Percentiles rank a stretch among this genome's conserved stretches.
Evolutionary conservation across 2,888 invertebrate species (phyloP).

Genomic region (Sarcophaga carnaria): DNA sequence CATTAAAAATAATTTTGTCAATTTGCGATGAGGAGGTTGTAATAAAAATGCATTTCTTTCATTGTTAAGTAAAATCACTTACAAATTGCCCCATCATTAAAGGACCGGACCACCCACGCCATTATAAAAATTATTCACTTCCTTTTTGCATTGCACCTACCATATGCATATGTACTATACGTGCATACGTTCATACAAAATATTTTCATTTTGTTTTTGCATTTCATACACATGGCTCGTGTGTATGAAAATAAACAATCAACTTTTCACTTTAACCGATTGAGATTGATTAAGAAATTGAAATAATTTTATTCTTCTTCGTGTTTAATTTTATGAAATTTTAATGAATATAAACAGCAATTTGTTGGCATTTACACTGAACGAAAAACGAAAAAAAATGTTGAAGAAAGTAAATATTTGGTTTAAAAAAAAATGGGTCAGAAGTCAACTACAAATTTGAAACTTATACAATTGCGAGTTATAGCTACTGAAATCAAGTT

Average conservation of each 20-base stretch:
- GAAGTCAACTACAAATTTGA: too few species aligned
- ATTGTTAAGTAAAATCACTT: background rate
- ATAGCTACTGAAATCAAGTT: too few species aligned
- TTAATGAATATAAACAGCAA: conserved; percentile 35
- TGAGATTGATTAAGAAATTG: conserved; percentile 65
- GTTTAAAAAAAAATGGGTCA: too few species aligned
- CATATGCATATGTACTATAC: background rate
- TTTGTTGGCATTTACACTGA: conserved; percentile 1
- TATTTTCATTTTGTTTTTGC: background rate
- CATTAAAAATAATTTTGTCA: background rate
- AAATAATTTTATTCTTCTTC: conserved; percentile 47
- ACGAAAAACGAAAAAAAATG: background rate
- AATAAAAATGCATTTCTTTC: conserved; percentile 51
- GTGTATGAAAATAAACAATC: conserved; percentile 57
- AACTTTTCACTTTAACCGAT: conserved; percentile 62
- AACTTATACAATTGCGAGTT: too few species aligned
- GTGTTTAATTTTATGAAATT: conserved; percentile 50
- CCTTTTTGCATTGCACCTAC: background rate
- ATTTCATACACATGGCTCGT: background rate
- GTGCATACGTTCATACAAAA: background rate
- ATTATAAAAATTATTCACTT: conserved; percentile 35
- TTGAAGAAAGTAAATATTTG: background rate
- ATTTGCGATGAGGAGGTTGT: background rate
- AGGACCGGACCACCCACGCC: conserved; percentile 35
- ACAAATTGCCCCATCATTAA: conserved; percentile 25